Evolutionary conservation across 2,113 vertebrate species (phyloP).

Genomic region (Terrapene triunguis): DNA sequence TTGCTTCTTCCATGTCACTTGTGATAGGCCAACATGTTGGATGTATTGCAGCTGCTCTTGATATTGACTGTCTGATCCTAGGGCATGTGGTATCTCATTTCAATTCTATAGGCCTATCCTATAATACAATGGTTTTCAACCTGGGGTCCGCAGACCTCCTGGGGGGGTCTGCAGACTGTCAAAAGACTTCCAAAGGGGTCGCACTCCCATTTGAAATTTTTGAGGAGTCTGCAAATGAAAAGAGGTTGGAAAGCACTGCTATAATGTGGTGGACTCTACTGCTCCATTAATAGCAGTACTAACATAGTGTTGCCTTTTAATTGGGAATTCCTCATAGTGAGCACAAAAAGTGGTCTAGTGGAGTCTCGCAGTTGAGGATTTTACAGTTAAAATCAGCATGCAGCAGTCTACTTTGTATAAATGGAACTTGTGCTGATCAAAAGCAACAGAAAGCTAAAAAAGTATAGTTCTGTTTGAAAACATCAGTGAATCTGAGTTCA

Average conservation of each 20-base stretch:
- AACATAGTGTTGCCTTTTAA: neutral
- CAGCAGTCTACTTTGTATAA: neutral
- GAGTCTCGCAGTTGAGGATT: neutral
- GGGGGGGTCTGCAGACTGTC: neutral
- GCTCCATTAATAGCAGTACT: neutral
- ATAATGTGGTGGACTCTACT: neutral
- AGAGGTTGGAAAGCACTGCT: neutral
- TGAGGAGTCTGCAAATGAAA: neutral
- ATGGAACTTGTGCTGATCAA: neutral
- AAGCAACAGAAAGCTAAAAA: rapidly evolving
- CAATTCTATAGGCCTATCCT: neutral
- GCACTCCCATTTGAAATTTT: neutral
- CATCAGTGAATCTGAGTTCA: neutral
- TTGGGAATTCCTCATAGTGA: neutral
- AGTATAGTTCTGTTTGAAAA: neutral
- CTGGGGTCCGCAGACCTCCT: neutral
- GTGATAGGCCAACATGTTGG: neutral
- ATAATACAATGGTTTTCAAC: neutral
- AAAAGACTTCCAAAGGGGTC: neutral
- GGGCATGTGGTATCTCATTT: neutral
- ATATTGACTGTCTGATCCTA: neutral
- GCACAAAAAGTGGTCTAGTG: neutral
- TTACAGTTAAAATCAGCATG: neutral
- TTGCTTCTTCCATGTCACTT: neutral
- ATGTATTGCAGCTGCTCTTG: neutral